These are phyloP conservation scores for Hemichromis elongatus DNA, from an alignment of 2,113 vertebrate species.

Conservation along the genomic window DNA sequence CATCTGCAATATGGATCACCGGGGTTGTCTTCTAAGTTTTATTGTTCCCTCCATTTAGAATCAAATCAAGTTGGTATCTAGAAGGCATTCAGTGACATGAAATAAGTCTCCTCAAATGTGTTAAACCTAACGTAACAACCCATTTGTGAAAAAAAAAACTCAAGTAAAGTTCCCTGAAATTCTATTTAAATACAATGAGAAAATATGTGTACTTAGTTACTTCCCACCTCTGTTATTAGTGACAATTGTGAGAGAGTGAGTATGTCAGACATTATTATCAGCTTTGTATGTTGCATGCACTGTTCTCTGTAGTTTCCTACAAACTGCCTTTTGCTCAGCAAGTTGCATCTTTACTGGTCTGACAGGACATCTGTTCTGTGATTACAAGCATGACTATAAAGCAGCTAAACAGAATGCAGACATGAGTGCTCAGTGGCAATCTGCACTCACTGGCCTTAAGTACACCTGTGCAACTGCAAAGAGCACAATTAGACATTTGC, in stretches of 20 bases:
- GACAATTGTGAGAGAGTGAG: neutral
- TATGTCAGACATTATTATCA: neutral
- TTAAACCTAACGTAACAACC: neutral
- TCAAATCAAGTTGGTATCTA: neutral
- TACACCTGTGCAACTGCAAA: neutral
- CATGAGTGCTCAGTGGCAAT: neutral
- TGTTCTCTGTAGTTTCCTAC: neutral
- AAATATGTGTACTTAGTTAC: neutral
- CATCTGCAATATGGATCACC: neutral
- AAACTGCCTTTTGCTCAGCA: slow-evolving; percentile 15
- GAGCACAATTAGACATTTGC: neutral
- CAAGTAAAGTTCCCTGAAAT: neutral
- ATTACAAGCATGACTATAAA: neutral
- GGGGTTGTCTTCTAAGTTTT: neutral
- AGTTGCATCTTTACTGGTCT: neutral
- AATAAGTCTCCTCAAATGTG: neutral
- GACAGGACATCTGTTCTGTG: neutral
- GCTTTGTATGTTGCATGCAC: neutral
- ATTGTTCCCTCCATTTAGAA: neutral
- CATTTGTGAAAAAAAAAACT: neutral
- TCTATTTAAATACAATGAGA: neutral
- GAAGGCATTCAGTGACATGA: neutral
- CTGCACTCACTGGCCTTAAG: neutral
- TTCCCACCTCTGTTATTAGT: neutral
- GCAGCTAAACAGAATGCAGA: neutral